Base-by-base conservation (phyloP, 2,113 vertebrate species). In the Gallinago undulata region DNA sequence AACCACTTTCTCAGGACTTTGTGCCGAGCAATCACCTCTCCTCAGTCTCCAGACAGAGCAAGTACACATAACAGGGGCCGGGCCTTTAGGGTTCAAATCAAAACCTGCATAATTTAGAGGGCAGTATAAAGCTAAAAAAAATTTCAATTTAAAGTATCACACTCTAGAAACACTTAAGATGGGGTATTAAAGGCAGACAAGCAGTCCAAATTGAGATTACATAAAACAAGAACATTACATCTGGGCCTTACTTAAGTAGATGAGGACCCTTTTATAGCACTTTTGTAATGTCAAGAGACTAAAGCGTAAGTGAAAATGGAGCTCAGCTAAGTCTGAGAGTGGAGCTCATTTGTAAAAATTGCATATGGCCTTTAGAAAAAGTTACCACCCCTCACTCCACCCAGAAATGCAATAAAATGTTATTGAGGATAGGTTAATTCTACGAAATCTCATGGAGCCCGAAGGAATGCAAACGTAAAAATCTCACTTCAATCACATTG, bases 51-150 rank as follows among this genome's bases (percentile, higher is more conserved):
- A 28, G 3, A 0, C 18, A 72, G 11, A 33, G 31, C 41, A 67
- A 62, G 43, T 2, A 28, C 33, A 77, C 3, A 1, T 17, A 48
- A 55, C 0, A 45, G 21, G 48, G n/a, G 62, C 39, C 21, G 45
- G n/a, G 62, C 39, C 21, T 60, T 75, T 39, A 50, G 18, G 5
- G 19, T 50, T 73, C 57, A 76, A 30, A 60, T 23, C 37, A 73
- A 89, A 79, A 25, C 28, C 41, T 69, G 22, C 6, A 73, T 53
- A 23, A 78, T 63, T 87, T 56, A 88, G 28, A 21, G 55, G 18
- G 35, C 43, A 75, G 13, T 6, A 86, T 13, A 90, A 41, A 90
- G 37, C 33, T 56, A 22, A 55, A 27, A 14, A 45, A 51, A 39
- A 12, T 41, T 17, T 4, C 15, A 23, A 22, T 63, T 19, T 21